These are phyloP conservation scores for Thymelicus sylvestris DNA, from an alignment of 2,888 invertebrate species.

Conservation along the genomic window DNA sequence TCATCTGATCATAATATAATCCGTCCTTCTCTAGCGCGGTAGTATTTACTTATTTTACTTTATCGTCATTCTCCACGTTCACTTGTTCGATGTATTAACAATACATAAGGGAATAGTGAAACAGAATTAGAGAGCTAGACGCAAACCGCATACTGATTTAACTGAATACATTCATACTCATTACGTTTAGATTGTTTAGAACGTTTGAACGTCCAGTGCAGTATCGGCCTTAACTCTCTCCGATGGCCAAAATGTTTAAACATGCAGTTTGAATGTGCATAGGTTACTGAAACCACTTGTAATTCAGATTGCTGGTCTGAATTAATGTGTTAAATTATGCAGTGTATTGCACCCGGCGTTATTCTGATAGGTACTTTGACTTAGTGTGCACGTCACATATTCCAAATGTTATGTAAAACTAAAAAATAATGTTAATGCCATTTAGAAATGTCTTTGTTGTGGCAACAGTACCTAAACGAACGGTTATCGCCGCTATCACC, in stretches of 20 bases:
- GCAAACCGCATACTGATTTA: neutral
- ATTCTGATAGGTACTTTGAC: constrained; percentile 12
- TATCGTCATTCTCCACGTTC: too few species aligned
- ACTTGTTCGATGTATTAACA: too few species aligned
- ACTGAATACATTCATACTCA: too few species aligned
- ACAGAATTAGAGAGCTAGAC: neutral
- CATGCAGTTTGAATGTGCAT: constrained; percentile 41
- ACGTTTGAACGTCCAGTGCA: constrained; percentile 3
- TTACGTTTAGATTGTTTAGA: neutral
- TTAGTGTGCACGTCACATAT: constrained; percentile 9
- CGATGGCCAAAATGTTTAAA: constrained; percentile 36
- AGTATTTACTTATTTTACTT: too few species aligned
- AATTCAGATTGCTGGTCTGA: constrained; percentile 44
- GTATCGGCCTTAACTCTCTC: constrained; percentile 31
- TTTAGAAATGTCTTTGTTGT: too few species aligned
- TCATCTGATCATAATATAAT: too few species aligned
- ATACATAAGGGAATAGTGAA: neutral
- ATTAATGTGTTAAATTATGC: constrained; percentile 42
- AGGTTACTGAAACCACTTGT: constrained; percentile 41
- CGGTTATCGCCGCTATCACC: too few species aligned
- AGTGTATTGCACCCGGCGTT: constrained; percentile 26
- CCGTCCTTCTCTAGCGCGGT: too few species aligned
- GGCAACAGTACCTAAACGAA: too few species aligned
- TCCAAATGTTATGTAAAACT: too few species aligned
- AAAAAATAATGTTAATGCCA: too few species aligned